Percentiles rank a stretch among this genome's conserved stretches.
phyloP scores from a whole-genome alignment of 2,113 vertebrate species.

The Bombycilla garrulus region DNA sequence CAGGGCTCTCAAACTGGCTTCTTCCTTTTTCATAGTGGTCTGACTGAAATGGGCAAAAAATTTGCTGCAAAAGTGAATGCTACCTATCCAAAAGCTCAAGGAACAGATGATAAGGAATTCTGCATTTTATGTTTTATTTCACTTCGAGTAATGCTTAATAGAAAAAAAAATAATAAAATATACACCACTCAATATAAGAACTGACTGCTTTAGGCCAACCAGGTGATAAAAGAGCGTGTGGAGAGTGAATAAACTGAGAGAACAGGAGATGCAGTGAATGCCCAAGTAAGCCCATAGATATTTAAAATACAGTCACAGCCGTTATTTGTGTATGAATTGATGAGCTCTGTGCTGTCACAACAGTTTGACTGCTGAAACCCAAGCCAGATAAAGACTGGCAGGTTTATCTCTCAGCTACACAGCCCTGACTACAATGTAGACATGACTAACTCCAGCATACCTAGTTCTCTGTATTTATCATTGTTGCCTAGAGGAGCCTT shows the following conservation, averaged over 20 bases:
- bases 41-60: neutral
- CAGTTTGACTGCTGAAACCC: neutral
- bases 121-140: neutral
- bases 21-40: neutral
- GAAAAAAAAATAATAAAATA: neutral
- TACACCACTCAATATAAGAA: neutral
- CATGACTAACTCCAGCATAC: neutral
- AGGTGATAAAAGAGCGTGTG: neutral
- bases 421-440: neutral
- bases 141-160: neutral
- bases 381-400: neutral
- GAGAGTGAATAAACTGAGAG: neutral
- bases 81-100: neutral
- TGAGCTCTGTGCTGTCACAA: neutral
- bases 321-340: neutral
- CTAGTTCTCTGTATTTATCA: neutral
- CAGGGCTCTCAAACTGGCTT: neutral
- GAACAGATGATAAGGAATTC: neutral
- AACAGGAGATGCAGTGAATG: neutral
- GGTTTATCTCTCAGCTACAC: neutral
- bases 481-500: neutral
- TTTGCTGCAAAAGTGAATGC: neutral
- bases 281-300: neutral
- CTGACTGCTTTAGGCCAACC: neutral
- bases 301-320: neutral